phyloP scores from a whole-genome alignment of 1,140 invertebrate species.

The Drosophila kepulauana region DNA sequence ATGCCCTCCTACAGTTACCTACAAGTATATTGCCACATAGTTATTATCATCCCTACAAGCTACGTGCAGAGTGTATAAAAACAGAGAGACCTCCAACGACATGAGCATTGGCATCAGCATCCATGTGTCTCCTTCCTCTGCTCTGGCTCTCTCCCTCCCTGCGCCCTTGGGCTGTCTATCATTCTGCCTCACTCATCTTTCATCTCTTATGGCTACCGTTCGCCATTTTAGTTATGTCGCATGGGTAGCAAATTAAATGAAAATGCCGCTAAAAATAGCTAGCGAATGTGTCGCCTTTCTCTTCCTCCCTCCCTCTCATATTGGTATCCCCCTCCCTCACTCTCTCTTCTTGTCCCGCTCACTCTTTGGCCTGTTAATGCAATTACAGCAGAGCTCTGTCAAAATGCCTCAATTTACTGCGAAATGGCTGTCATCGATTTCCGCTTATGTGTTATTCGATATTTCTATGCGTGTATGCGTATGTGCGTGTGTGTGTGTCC shows the following conservation, averaged over 20 bases:
- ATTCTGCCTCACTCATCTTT: conserved; percentile 5
- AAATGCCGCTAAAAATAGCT: conserved; percentile 79
- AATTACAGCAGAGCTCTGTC: conserved; percentile 72
- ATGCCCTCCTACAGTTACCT: not conserved
- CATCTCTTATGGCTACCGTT: conserved; percentile 57
- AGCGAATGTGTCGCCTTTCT: conserved; percentile 61
- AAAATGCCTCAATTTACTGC: conserved; percentile 80
- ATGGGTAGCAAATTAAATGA: conserved; percentile 82
- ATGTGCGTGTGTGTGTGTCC: conserved; percentile 43
- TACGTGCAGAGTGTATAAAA: conserved; percentile 9
- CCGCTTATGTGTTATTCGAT: conserved; percentile 72
- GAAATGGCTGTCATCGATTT: conserved; percentile 82
- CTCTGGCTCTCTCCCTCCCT: not conserved
- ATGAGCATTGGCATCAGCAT: conserved; percentile 10
- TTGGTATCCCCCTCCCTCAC: not conserved
- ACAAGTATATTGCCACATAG: not conserved
- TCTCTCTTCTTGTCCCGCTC: not conserved
- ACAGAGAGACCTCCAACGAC: not conserved
- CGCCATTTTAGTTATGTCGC: conserved; percentile 76
- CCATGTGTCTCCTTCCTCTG: not conserved
- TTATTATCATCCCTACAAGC: not conserved
- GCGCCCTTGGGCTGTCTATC: not conserved
- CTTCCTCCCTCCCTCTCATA: not conserved
- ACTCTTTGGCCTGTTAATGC: conserved; percentile 42
- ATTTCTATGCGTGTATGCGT: conserved; percentile 29